Evolutionary conservation across 2,888 invertebrate genomes (phyloP).

Genomic region (Apocheima hispidaria): DNA sequence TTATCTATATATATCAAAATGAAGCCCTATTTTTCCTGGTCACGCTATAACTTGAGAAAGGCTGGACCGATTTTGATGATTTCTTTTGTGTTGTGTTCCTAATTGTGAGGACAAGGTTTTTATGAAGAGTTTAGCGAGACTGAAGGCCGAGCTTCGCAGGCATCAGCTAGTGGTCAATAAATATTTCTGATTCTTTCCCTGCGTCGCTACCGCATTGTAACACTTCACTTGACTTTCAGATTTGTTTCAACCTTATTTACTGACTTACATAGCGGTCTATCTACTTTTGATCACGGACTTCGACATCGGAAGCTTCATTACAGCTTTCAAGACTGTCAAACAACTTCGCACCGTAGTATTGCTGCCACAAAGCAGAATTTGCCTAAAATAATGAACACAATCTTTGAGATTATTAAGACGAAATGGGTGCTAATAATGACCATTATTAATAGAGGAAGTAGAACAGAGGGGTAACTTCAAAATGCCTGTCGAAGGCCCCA

Average conservation of each 20-base stretch:
- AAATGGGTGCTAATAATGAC: slow-evolving; percentile 27
- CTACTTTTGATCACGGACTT: slow-evolving; percentile 26
- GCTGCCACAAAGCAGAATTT: neutral
- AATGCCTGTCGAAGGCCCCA: no score
- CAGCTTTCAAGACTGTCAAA: neutral
- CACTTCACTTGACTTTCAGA: neutral
- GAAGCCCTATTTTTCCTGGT: no score
- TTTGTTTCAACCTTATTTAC: slow-evolving; percentile 2
- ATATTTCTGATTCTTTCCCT: no score
- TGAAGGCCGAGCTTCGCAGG: no score
- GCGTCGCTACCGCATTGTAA: no score
- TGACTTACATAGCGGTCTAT: neutral
- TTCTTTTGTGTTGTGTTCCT: no score
- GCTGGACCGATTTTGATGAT: no score
- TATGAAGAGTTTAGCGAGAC: no score
- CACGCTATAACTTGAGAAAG: no score
- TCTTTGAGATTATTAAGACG: slow-evolving; percentile 20
- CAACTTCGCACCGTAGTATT: slow-evolving; percentile 22
- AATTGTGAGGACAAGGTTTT: no score
- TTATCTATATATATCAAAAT: no score
- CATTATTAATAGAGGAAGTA: slow-evolving; percentile 8
- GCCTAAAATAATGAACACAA: neutral
- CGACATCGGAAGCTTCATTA: slow-evolving; percentile 21
- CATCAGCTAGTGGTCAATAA: no score
- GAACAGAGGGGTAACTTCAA: neutral